Conservation (phyloP, 2,113 vertebrate genomes). For the Enhydra lutris region DNA sequence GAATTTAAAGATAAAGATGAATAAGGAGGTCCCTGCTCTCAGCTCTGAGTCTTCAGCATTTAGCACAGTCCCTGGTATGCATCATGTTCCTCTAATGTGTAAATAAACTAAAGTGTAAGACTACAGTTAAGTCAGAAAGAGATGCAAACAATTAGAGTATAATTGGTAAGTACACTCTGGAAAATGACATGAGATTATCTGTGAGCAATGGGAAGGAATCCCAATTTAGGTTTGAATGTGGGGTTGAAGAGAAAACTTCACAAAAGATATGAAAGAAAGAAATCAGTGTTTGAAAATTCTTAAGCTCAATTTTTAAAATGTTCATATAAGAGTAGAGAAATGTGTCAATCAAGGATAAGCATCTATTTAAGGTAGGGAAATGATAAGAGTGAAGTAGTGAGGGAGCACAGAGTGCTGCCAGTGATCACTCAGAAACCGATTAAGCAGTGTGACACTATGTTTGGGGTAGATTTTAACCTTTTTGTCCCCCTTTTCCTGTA, state of each 20-base stretch:
- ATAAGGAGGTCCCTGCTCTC: neutral
- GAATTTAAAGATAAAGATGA: neutral
- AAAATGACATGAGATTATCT: neutral
- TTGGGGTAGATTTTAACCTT: neutral
- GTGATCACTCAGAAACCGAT: neutral
- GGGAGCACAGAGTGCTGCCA: neutral
- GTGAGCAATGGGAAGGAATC: neutral
- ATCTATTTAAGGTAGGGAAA: constrained; percentile 9
- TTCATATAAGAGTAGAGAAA: constrained; percentile 44
- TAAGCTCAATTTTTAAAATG: constrained; percentile 42
- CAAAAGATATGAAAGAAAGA: constrained; percentile 49
- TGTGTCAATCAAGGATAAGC: constrained; percentile 54
- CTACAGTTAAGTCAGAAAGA: neutral
- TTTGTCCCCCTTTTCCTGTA: neutral
- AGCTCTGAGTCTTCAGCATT: neutral
- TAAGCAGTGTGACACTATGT: neutral
- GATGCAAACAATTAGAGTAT: neutral
- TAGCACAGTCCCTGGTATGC: neutral
- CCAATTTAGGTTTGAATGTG: neutral
- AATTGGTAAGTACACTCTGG: neutral
- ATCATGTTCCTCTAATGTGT: neutral
- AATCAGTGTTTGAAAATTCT: constrained; percentile 65
- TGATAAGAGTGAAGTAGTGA: neutral
- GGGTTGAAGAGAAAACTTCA: constrained; percentile 40
- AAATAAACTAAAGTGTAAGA: neutral